phyloP scores from a whole-genome alignment of 2,888 invertebrate species.

The Eupithecia pulchellata region DNA sequence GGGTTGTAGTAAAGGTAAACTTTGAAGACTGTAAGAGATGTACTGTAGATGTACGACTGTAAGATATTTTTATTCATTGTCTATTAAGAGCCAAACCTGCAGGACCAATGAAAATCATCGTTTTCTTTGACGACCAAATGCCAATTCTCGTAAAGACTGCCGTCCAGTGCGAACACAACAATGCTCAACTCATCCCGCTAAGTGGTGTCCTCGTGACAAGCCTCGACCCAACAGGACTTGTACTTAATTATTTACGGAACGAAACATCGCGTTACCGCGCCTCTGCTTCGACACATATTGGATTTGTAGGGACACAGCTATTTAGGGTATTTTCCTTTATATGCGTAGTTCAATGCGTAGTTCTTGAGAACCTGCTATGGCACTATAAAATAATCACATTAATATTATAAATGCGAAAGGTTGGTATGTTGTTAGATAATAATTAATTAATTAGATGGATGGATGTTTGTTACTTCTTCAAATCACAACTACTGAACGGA shows the following conservation, averaged over 20 bases:
- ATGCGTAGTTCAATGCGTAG: not conserved
- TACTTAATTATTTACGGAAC: conserved; percentile 18
- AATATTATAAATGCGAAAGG: no score
- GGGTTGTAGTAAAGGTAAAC: no score
- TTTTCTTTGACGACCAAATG: not conserved
- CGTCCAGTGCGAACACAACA: not conserved
- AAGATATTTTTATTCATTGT: no score
- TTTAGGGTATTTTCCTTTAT: not conserved
- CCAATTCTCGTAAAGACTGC: not conserved
- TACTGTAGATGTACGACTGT: no score
- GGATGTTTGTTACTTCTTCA: no score
- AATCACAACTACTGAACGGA: no score
- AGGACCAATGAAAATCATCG: not conserved
- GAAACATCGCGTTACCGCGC: conserved; percentile 15
- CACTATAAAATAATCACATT: no score
- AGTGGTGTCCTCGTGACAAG: not conserved
- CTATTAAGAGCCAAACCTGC: no score
- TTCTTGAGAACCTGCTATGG: not conserved
- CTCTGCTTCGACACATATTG: conserved; percentile 25
- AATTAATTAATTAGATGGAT: no score
- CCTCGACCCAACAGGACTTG: not conserved
- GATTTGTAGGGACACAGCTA: conserved; percentile 11
- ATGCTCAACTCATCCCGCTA: not conserved
- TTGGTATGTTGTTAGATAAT: no score
- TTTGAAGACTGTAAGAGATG: no score